Evolutionary conservation across 2,888 invertebrate genomes (phyloP).

Genomic region (Arctia plantaginis): DNA sequence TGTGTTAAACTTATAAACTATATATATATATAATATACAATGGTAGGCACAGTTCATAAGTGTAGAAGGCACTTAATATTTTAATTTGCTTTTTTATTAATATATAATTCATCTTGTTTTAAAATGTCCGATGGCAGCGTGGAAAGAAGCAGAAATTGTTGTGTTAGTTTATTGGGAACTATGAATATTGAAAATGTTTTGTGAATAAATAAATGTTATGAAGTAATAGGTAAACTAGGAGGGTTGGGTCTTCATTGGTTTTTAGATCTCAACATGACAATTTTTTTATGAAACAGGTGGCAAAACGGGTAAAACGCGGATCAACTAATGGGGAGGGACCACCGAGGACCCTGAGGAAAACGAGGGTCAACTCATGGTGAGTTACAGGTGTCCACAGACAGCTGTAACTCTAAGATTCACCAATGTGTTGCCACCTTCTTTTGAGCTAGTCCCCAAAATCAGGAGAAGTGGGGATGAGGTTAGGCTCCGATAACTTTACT

Average conservation of each 20-base stretch:
- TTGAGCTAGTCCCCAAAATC: too few relatives aligned
- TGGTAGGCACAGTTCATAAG: conserved; percentile 70
- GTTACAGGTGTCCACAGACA: too few relatives aligned
- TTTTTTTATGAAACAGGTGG: too few relatives aligned
- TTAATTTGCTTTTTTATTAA: conserved; percentile 33
- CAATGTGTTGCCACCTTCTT: too few relatives aligned
- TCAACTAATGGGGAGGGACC: too few relatives aligned
- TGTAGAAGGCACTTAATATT: conserved; percentile 48
- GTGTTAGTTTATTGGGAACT: conserved; percentile 19
- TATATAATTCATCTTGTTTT: conserved; percentile 61
- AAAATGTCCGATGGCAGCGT: conserved; percentile 72
- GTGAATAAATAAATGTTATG: not conserved
- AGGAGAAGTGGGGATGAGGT: too few relatives aligned
- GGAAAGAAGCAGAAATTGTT: conserved; percentile 62
- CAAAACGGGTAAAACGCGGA: too few relatives aligned
- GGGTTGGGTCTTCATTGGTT: not conserved
- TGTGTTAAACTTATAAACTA: conserved; percentile 44
- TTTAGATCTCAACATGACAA: not conserved
- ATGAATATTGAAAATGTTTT: not conserved
- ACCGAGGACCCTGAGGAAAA: too few relatives aligned
- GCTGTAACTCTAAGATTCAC: too few relatives aligned
- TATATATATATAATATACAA: conserved; percentile 45
- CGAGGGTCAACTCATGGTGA: too few relatives aligned
- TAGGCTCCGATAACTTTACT: too few relatives aligned
- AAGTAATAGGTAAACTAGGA: not conserved